A percentile compares a stretch with the other conserved stretches of the same genome.
phyloP scores from a whole-genome alignment of 2,113 vertebrate species.

The Tragelaphus strepsiceros region DNA sequence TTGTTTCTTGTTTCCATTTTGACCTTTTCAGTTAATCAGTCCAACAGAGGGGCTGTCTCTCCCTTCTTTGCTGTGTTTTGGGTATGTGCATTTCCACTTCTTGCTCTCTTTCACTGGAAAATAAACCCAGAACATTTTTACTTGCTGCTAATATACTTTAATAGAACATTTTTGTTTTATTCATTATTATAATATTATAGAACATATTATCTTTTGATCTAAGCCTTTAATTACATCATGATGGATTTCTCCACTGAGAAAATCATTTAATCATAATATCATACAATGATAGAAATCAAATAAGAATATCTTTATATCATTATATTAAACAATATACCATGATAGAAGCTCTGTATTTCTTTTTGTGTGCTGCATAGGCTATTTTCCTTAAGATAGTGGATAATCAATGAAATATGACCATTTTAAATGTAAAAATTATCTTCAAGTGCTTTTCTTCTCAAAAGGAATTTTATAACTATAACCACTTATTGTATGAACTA shows the following conservation, averaged over 20 bases:
- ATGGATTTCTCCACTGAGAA: constrained; percentile 24
- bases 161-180: not conserved
- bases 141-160: not conserved
- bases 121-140: not conserved
- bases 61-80: not conserved
- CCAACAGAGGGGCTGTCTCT: not conserved
- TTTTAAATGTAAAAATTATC: constrained; percentile 38
- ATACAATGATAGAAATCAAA: constrained; percentile 1
- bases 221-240: not conserved
- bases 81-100: not conserved
- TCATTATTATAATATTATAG: not conserved
- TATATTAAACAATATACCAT: not conserved
- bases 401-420: not conserved
- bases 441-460: not conserved
- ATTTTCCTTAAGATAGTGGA: constrained; percentile 15
- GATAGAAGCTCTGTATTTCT: not conserved
- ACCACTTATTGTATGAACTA: not conserved
- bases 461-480: not conserved
- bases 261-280: not conserved
- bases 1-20: constrained; percentile 5
- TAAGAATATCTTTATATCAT: not conserved
- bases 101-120: not conserved
- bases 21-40: not conserved
- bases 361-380: not conserved
- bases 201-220: not conserved